Evolutionary conservation across 2,888 invertebrate species (phyloP).

Genomic region (Andrena praecox): DNA sequence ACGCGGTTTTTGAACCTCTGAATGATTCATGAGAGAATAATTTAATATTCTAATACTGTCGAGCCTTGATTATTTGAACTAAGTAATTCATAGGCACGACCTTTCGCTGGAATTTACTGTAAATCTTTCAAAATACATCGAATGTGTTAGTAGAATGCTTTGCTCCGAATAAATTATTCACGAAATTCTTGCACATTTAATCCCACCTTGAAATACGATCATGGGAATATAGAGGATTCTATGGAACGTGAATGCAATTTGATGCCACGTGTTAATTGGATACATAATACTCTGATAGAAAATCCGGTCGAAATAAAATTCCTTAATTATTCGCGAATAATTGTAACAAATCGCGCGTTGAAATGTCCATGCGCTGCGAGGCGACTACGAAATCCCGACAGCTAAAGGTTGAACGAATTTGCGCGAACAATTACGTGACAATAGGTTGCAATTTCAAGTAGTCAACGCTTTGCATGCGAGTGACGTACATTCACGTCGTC

Average conservation of each 20-base stretch:
- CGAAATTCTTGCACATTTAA: too few relatives aligned
- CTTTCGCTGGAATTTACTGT: too few relatives aligned
- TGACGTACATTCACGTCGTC: constrained; percentile 39
- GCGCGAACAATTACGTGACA: constrained; percentile 44
- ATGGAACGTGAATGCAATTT: background rate
- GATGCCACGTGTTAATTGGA: background rate
- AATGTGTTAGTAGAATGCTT: too few relatives aligned
- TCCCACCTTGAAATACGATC: too few relatives aligned
- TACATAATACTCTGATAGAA: background rate
- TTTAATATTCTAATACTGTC: too few relatives aligned
- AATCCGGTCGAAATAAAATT: background rate
- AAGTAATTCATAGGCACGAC: too few relatives aligned
- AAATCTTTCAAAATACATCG: too few relatives aligned
- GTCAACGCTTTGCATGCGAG: constrained; percentile 29
- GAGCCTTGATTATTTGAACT: too few relatives aligned
- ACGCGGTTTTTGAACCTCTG: background rate
- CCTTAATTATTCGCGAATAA: background rate
- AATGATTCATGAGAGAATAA: too few relatives aligned
- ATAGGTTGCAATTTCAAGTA: constrained; percentile 41
- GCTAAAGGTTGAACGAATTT: constrained; percentile 42
- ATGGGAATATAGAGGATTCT: too few relatives aligned
- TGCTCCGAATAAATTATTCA: too few relatives aligned
- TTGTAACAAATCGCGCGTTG: background rate
- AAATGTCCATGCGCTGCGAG: background rate
- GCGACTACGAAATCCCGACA: constrained; percentile 6